These are phyloP conservation scores for Butorides virescens DNA, from an alignment of 2,113 vertebrate species.

Conservation along the genomic window DNA sequence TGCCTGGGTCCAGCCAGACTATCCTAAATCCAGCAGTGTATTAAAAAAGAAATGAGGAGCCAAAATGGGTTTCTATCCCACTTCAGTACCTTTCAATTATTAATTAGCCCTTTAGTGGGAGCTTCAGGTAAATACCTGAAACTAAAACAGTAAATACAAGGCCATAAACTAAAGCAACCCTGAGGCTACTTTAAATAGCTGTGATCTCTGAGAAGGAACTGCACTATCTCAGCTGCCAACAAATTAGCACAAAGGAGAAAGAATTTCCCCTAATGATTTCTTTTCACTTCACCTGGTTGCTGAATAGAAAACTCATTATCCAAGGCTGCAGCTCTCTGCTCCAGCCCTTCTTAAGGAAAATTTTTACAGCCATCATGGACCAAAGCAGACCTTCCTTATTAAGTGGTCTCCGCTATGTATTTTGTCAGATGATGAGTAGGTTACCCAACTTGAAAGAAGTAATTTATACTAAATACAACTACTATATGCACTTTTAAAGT, in stretches of 20 bases:
- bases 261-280: neutral
- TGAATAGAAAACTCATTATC: neutral
- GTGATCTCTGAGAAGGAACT: neutral
- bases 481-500: neutral
- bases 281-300: neutral
- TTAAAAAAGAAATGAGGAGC: neutral
- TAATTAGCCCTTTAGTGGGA: slow-evolving; percentile 15
- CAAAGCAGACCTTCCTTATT: neutral
- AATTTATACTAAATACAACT: neutral
- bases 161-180: neutral
- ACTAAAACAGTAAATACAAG: neutral
- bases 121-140: neutral
- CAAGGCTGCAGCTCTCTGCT: neutral
- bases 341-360: neutral
- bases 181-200: neutral
- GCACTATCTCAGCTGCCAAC: neutral
- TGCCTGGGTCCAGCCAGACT: neutral
- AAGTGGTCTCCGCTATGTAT: neutral
- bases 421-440: neutral
- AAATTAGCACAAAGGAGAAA: neutral
- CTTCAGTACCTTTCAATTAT: neutral
- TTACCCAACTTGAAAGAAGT: neutral
- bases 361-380: neutral
- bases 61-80: neutral
- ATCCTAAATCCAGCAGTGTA: neutral